Evolutionary conservation across 2,888 invertebrate species (phyloP).

Genomic region (Diloba caeruleocephala): DNA sequence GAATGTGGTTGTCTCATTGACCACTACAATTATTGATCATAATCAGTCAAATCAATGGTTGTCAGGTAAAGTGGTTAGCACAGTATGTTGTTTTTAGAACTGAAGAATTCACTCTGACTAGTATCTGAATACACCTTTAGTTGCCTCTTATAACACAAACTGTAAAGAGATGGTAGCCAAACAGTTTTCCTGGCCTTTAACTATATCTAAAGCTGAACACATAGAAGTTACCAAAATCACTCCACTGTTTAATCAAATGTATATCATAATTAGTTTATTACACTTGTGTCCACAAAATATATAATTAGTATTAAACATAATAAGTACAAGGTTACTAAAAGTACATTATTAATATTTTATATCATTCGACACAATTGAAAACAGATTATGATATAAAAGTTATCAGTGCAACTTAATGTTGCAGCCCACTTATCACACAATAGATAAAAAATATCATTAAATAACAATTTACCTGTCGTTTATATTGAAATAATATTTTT

Average conservation of each 20-base stretch:
- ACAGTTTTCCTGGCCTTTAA: too few species aligned
- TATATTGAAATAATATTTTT: constrained; percentile 12
- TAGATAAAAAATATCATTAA: constrained; percentile 40
- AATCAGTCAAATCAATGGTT: too few species aligned
- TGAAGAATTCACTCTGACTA: too few species aligned
- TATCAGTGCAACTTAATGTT: constrained; percentile 26
- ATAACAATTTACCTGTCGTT: constrained; percentile 23
- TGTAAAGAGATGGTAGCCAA: too few species aligned
- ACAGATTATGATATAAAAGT: constrained; percentile 37
- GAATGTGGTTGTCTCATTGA: too few species aligned
- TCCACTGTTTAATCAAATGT: constrained; percentile 3
- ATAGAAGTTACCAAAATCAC: not conserved
- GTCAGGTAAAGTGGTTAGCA: too few species aligned
- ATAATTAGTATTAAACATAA: constrained; percentile 4
- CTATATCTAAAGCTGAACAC: too few species aligned
- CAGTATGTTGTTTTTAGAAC: too few species aligned
- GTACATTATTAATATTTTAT: constrained; percentile 19
- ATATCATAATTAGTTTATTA: constrained; percentile 15
- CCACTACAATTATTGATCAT: too few species aligned
- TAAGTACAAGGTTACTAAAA: constrained; percentile 14
- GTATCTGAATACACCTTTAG: too few species aligned
- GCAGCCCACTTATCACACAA: constrained; percentile 33
- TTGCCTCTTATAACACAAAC: too few species aligned
- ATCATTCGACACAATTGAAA: constrained; percentile 31
- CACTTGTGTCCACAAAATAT: not conserved